These are phyloP conservation scores for Macrochelys suwanniensis DNA, from an alignment of 2,797 vertebrate species.

Conservation along the genomic window DNA sequence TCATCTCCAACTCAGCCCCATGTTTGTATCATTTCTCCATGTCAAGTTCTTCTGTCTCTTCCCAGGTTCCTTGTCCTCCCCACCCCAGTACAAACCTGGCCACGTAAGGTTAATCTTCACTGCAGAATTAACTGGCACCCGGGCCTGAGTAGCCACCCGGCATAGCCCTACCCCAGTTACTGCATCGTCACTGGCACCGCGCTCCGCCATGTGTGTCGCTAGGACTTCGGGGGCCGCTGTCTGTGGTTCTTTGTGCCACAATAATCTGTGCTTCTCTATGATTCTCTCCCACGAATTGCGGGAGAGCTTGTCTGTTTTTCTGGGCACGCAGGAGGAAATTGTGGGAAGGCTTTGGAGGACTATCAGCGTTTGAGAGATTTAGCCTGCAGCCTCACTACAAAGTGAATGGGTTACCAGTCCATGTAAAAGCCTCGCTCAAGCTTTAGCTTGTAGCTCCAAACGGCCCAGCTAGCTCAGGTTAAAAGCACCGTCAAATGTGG, in stretches of 20 bases:
- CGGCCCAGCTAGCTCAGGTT: neutral
- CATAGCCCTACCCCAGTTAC: too few species aligned
- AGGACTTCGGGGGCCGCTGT: rapidly evolving
- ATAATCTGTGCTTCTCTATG: rapidly evolving
- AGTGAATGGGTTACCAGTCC: neutral
- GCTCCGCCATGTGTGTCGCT: neutral
- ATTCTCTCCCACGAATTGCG: rapidly evolving
- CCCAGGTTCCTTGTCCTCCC: neutral
- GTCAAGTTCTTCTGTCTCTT: neutral
- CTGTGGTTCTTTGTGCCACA: neutral
- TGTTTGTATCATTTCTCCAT: neutral
- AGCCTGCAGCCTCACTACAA: neutral
- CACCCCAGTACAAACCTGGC: rapidly evolving
- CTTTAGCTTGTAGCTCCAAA: neutral
- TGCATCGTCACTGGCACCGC: rapidly evolving
- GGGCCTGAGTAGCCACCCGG: neutral
- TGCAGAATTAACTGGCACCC: rapidly evolving
- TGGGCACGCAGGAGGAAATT: neutral
- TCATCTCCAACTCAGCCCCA: rapidly evolving
- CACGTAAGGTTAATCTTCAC: rapidly evolving
- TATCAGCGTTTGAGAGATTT: neutral
- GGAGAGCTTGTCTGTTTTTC: neutral
- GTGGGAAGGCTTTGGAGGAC: neutral
- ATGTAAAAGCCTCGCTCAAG: neutral
- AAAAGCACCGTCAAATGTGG: neutral